These are phyloP conservation scores for Bombus terrestris DNA, from an alignment of 1,140 invertebrate genomes.

Conservation along the genomic window DNA sequence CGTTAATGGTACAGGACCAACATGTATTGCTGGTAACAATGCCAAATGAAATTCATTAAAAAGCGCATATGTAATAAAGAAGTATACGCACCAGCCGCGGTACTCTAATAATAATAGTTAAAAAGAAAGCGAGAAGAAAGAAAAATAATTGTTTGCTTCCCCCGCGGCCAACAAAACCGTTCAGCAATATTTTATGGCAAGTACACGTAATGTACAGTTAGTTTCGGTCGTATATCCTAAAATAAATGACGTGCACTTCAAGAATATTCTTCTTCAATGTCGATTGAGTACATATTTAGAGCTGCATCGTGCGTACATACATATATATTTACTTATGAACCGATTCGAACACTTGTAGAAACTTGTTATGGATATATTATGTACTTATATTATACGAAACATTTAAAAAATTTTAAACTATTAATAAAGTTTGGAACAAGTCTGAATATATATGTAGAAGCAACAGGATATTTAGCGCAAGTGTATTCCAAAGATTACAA, in stretches of 20 bases:
- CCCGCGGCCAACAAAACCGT: background rate
- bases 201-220: background rate
- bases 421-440: too few species aligned
- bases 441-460: too few species aligned
- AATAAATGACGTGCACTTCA: background rate
- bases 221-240: background rate
- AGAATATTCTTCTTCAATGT: background rate
- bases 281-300: background rate
- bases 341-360: background rate
- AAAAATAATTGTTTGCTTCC: background rate
- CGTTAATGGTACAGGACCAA: background rate
- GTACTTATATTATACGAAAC: too few species aligned
- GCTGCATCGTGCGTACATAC: background rate
- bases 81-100: background rate
- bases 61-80: background rate
- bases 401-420: too few species aligned
- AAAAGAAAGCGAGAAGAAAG: background rate
- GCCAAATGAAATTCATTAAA: constrained; percentile 28
- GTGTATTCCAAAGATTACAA: background rate
- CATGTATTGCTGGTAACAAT: background rate
- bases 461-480: too few species aligned
- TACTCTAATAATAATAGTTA: background rate
- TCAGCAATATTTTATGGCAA: background rate
- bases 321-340: background rate
- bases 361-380: background rate